These are phyloP conservation scores for Cyclophora albipunctata DNA, from an alignment of 2,888 invertebrate genomes.

Conservation along the genomic window DNA sequence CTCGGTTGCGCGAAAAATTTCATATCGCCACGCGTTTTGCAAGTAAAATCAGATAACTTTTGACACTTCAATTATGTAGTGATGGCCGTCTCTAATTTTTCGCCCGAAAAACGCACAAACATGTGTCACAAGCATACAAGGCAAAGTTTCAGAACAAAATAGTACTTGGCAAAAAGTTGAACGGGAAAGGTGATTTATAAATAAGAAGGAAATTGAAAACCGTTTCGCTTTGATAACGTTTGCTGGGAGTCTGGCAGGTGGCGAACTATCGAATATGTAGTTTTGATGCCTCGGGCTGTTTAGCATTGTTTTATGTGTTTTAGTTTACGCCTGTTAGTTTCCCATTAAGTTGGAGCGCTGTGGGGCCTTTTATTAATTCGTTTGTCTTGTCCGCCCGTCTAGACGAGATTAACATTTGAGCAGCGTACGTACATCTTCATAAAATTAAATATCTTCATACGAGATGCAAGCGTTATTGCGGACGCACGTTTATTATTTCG, in stretches of 20 bases:
- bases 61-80: conserved; percentile 74
- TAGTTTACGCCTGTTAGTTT: conserved; percentile 59
- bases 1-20: conserved; percentile 67
- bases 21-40: conserved; percentile 70
- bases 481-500: conserved; percentile 34
- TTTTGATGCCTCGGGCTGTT: conserved; percentile 28
- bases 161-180: conserved; percentile 43
- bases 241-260: conserved; percentile 29
- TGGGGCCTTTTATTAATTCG: conserved; percentile 47
- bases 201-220: conserved; percentile 56
- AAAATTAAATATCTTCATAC: conserved; percentile 35
- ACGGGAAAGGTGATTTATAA: conserved; percentile 40
- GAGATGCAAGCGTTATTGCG: conserved; percentile 26
- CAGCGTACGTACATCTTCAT: conserved; percentile 38
- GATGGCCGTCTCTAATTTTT: conserved; percentile 65
- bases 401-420: conserved; percentile 28
- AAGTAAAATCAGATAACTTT: conserved; percentile 76
- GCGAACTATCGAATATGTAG: conserved; percentile 31
- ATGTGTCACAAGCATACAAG: conserved; percentile 63
- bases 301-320: conserved; percentile 51
- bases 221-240: conserved; percentile 50
- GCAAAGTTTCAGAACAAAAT: conserved; percentile 60
- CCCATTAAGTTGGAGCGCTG: conserved; percentile 46
- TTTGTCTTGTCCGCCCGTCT: conserved; percentile 35
- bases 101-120: conserved; percentile 43